These are phyloP conservation scores for Apeira syringaria DNA, from an alignment of 2,888 invertebrate genomes.

Conservation along the genomic window DNA sequence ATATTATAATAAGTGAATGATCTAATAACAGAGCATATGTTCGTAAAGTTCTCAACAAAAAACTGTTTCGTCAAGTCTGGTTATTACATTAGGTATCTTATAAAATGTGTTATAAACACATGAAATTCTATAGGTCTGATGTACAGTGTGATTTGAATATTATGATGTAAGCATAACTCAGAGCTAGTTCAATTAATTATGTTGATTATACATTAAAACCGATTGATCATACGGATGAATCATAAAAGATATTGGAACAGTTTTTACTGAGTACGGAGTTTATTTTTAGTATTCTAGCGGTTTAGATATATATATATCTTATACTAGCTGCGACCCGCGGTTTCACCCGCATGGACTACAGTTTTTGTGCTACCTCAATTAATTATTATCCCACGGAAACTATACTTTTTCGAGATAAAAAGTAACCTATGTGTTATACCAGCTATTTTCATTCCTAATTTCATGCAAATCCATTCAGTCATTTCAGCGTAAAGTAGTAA, in stretches of 20 bases:
- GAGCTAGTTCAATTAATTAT: slow-evolving; percentile 16
- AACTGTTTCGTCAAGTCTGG: slow-evolving; percentile 38
- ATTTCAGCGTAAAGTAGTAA: too few species aligned
- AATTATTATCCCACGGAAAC: too few species aligned
- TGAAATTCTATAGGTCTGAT: slow-evolving; percentile 13
- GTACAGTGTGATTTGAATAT: slow-evolving; percentile 13
- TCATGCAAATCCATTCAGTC: too few species aligned
- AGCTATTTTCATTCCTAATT: too few species aligned
- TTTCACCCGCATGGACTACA: too few species aligned
- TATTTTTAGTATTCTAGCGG: too few species aligned
- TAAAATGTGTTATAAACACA: slow-evolving; percentile 8
- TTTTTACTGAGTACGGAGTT: not conserved
- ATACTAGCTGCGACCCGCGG: too few species aligned
- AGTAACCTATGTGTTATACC: too few species aligned
- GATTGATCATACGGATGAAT: not conserved
- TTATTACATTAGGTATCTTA: slow-evolving; percentile 37
- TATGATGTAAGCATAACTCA: slow-evolving; percentile 14
- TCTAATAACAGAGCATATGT: slow-evolving; percentile 56
- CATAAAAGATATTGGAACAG: not conserved
- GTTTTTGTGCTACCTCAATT: too few species aligned
- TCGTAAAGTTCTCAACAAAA: slow-evolving; percentile 41
- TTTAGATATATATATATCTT: too few species aligned
- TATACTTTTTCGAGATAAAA: too few species aligned
- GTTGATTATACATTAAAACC: slow-evolving; percentile 10
- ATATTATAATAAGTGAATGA: slow-evolving; percentile 56